Evolutionary conservation across 2,888 invertebrate genomes (phyloP), one percentile per base, ranked within the genome.

Genomic region (Leucania comma): DNA sequence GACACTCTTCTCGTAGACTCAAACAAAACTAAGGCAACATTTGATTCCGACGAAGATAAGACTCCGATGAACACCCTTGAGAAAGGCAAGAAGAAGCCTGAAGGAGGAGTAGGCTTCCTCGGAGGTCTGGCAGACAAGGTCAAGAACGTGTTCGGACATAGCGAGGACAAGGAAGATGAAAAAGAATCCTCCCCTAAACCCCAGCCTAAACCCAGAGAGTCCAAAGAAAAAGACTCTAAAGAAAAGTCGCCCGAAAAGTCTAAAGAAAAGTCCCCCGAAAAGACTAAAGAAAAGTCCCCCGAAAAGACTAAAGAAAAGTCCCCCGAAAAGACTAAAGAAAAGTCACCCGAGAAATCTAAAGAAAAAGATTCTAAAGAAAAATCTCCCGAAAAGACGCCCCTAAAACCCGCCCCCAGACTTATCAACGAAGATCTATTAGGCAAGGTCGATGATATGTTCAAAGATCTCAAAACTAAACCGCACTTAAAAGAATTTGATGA

Each of bases 1-100:
- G 93, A 93, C 62, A 90, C 94, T 56, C 78, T 76, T 24, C 75
- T 70, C 76, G 93, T 95, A 22, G 95, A 95, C 78, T 95, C 96
- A 3, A 96, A 96, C 89, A 96, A 96, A 80, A 94, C 94, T 48
- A 96, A 96, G 86, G 96, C 96, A 1, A 95, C 96, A 2, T 95
- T 97, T 71, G 96, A 96, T 82, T 96, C 97, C 1, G 96, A 96
- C 59, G 95, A 96, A 85, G 96, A 96, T 67, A 96, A 96, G 85
- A 96, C 96, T 20, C 95, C 96, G 9, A 95, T 96, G 89, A 96
- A 96, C 72, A 95, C 97, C 22, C 90, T 96, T n/a, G 93, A 95
- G 65, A 96, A 95, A 75, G 93, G 96, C 68, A 96, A 96, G 82
- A 93, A 96, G 84, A 95, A 96, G 69, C 89, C 91, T 46, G 94